These are phyloP conservation scores for Enteromius unitaeniatus DNA, from an alignment of 2,797 vertebrate species.

Conservation along the genomic window DNA sequence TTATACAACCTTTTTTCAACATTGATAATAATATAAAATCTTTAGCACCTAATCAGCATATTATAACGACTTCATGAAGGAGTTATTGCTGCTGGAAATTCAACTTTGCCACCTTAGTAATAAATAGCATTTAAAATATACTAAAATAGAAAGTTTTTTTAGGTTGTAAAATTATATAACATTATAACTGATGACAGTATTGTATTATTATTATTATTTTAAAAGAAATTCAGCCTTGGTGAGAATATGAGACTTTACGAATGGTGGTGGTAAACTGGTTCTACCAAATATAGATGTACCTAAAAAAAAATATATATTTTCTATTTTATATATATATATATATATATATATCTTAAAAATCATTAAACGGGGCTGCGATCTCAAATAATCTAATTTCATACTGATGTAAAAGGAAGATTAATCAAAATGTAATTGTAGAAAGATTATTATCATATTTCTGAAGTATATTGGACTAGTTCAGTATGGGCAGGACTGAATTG, in stretches of 20 bases:
- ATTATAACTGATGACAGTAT: neutral
- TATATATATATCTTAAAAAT: too few species aligned
- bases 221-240: neutral
- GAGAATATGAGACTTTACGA: neutral
- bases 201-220: neutral
- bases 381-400: neutral
- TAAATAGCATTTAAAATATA: neutral
- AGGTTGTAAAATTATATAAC: neutral
- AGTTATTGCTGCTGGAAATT: neutral
- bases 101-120: neutral
- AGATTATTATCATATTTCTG: slow-evolving; percentile 7
- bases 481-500: neutral
- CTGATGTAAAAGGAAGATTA: neutral
- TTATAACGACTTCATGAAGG: neutral
- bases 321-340: neutral
- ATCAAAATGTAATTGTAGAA: slow-evolving; percentile 7
- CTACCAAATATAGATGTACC: neutral
- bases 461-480: slow-evolving; percentile 3
- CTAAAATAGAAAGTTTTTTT: neutral
- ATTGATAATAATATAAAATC: neutral
- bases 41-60: neutral
- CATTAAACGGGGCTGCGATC: neutral
- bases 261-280: neutral
- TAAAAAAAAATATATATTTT: neutral
- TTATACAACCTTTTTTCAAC: neutral